A percentile compares a stretch with the other conserved stretches of the same genome.
phyloP scores from a whole-genome alignment of 2,888 invertebrate genomes.

The Thereva unica region DNA sequence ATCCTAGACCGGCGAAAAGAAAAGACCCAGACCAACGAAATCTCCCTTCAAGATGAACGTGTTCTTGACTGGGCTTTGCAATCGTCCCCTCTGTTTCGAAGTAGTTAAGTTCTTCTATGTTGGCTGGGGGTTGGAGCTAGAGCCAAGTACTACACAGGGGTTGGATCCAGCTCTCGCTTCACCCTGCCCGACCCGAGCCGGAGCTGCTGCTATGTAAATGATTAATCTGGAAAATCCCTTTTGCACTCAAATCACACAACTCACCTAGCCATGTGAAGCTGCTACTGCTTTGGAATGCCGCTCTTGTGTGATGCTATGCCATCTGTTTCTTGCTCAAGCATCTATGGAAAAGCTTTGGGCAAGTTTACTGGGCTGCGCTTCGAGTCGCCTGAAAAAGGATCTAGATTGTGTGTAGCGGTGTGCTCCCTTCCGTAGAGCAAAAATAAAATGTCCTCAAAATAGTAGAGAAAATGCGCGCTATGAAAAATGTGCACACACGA shows the following conservation, averaged over 20 bases:
- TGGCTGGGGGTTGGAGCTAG: too few species aligned
- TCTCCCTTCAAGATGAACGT: too few species aligned
- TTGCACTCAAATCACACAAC: conserved; percentile 33
- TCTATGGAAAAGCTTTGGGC: conserved; percentile 13
- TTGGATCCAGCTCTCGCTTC: too few species aligned
- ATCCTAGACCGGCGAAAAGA: too few species aligned
- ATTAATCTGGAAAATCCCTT: conserved; percentile 37
- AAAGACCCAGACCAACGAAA: too few species aligned
- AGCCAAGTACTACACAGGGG: too few species aligned
- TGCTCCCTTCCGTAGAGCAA: not conserved
- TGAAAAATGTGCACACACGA: conserved; percentile 4
- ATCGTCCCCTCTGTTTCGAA: too few species aligned
- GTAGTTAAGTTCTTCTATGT: too few species aligned
- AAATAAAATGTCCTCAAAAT: conserved; percentile 18
- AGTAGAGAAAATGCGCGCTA: conserved; percentile 11
- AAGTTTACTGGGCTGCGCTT: too few species aligned
- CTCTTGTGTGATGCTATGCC: conserved; percentile 18
- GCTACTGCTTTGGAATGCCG: conserved; percentile 16
- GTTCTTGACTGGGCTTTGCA: too few species aligned
- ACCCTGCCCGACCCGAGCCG: too few species aligned
- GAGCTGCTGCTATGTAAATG: conserved; percentile 25
- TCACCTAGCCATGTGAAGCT: not conserved
- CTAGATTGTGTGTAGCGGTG: conserved; percentile 1
- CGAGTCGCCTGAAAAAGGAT: not conserved
- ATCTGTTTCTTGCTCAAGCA: not conserved